These are phyloP conservation scores for Mohoua ochrocephala DNA, from an alignment of 2,113 vertebrate genomes.

Conservation along the genomic window DNA sequence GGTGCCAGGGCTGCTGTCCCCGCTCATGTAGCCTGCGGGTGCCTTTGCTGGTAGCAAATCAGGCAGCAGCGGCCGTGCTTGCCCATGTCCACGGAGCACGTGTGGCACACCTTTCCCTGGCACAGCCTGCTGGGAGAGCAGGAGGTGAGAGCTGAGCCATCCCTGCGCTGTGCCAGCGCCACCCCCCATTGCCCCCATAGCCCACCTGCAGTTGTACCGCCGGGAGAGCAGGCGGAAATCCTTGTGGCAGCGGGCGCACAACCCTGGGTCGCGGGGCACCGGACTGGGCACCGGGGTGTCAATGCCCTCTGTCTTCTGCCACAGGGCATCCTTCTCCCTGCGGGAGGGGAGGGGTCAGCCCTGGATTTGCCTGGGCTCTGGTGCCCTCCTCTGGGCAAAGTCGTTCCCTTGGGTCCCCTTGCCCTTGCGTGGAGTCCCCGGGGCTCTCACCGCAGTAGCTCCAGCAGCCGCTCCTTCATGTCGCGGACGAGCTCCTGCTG, in stretches of 20 bases:
- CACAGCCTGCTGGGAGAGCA: constrained; percentile 47
- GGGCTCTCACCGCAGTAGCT: constrained; percentile 69
- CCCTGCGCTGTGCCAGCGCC: fast-evolving
- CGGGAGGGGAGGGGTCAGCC: background rate
- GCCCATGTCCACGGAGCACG: constrained; percentile 62
- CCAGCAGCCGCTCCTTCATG: constrained; percentile 72
- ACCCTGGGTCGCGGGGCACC: background rate
- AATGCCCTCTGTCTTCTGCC: constrained; percentile 71
- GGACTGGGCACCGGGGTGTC: background rate
- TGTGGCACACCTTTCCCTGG: constrained; percentile 61
- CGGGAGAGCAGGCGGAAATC: constrained; percentile 68
- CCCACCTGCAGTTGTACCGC: constrained; percentile 72
- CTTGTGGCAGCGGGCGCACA: constrained; percentile 61
- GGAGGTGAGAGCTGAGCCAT: background rate
- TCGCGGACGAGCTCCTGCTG: constrained; percentile 64
- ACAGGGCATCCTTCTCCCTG: constrained; percentile 74
- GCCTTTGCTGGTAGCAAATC: constrained; percentile 59
- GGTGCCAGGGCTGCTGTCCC: fast-evolving
- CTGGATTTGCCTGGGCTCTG: background rate
- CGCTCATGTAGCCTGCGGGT: background rate
- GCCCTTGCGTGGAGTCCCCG: fast-evolving
- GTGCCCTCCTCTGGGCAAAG: constrained; percentile 40
- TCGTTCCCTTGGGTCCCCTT: background rate
- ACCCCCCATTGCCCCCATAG: background rate
- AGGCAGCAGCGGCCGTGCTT: constrained; percentile 60